Base-by-base conservation (phyloP, 64 coral and sea anemone species). In the Actinia equina region DNA sequence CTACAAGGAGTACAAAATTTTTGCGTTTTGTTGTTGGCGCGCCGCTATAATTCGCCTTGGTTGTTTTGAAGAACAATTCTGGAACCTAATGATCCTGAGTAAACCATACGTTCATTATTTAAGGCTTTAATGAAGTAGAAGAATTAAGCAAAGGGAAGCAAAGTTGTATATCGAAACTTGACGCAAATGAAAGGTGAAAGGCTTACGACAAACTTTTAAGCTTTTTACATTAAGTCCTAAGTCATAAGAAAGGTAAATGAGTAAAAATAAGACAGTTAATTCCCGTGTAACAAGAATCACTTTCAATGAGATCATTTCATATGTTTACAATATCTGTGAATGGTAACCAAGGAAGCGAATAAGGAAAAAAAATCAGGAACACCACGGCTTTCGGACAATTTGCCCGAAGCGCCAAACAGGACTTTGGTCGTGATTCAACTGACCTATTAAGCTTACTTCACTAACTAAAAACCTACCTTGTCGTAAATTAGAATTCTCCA, bases 281-380 rank as follows among this genome's bases (percentile, higher is more conserved):
- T 8, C 22, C 1, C 65, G 22, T 37, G 30, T 71, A 26, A 71
- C n/a, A 3, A 71, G 2, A 71, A 71, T 71, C 22, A 71, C 23
- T n/a, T 71, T 8, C 3, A 10, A 71, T 27, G 45, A 11, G 5
- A 27, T 20, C 45, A 52, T 80, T 80, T 80, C 16, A 80, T 4
- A 45, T 51, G 77, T 80, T 80, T 80, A 49, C 77, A 12, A n/a
- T 45, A 17, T 80, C 19, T 80, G 13, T 80, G 77, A 45, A 45
- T 52, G 42, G 77, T 80, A 80, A 80, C 77, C 20, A 80, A 80
- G 77, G 43, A 80, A 80, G 65, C 65, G 9, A 80, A 80, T 1
- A 37, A 9, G 13, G 5, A 3, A 45, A 44, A 46, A 44, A 80
- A 46, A 46, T 49, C 6, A 80, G 42, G 14, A 80, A 80, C 18